A percentile compares a stretch with the other conserved stretches of the same genome.
phyloP scores from a whole-genome alignment of 2,113 vertebrate species.

The Opisthocomus hoazin region DNA sequence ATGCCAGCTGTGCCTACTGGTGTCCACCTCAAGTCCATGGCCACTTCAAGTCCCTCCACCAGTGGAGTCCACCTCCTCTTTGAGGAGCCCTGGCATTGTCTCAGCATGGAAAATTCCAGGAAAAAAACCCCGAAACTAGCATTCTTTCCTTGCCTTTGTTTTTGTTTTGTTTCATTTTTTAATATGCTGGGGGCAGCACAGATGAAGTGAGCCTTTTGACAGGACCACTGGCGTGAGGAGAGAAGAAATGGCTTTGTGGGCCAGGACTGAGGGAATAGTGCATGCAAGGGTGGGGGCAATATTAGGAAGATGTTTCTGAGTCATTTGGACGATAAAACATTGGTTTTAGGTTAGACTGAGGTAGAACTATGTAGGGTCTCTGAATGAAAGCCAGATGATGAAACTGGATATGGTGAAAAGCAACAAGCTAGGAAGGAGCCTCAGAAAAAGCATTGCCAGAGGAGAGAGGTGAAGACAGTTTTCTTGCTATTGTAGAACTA shows the following conservation, averaged over 20 bases:
- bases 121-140: not conserved
- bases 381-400: constrained; percentile 7
- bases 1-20: not conserved
- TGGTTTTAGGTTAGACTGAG: not conserved
- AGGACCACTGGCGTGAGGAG: not conserved
- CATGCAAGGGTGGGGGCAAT: fast-evolving
- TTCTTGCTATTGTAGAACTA: not conserved
- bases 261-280: not conserved
- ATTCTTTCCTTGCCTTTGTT: not conserved
- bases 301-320: not conserved
- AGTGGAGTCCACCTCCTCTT: not conserved
- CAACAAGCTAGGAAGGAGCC: not conserved
- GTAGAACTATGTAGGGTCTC: not conserved
- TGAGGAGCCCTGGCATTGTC: not conserved
- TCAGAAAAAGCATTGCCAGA: not conserved
- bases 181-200: not conserved
- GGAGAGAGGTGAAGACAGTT: not conserved
- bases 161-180: not conserved
- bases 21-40: not conserved
- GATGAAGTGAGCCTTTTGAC: constrained; percentile 12
- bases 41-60: not conserved
- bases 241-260: not conserved
- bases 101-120: not conserved
- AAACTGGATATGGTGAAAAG: not conserved
- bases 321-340: not conserved